phyloP scores from a whole-genome alignment of 2,113 vertebrate genomes.

The Halcyon senegalensis region DNA sequence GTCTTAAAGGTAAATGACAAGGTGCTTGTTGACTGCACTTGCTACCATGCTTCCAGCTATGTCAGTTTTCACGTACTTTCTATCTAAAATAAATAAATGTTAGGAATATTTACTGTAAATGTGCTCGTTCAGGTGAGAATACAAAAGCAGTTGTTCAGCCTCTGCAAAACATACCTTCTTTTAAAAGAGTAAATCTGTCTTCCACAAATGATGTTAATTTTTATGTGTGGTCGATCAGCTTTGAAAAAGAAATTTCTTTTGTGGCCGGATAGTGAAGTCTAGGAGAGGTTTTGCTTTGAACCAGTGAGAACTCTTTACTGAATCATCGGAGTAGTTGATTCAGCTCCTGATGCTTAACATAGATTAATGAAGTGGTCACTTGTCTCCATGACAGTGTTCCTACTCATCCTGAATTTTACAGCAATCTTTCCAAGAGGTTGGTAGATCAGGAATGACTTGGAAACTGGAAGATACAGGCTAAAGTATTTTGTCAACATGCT shows the following conservation, averaged over 20 bases:
- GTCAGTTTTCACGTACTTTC: not conserved
- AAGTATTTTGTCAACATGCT: not conserved
- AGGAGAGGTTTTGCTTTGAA: not conserved
- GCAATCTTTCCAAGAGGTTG: not conserved
- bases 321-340: not conserved
- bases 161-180: not conserved
- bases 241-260: not conserved
- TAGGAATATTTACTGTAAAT: not conserved
- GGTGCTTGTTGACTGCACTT: not conserved
- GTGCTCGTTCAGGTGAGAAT: not conserved
- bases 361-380: not conserved
- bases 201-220: not conserved
- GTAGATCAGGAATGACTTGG: not conserved
- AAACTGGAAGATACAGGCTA: not conserved
- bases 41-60: not conserved
- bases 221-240: not conserved
- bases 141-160: not conserved
- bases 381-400: not conserved
- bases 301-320: not conserved
- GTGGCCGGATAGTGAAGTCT: not conserved
- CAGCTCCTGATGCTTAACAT: not conserved
- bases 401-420: not conserved
- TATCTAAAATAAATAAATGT: not conserved
- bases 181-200: not conserved
- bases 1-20: not conserved